Conservation (phyloP, 2,113 vertebrate genomes). For the Paratilapia polleni region DNA sequence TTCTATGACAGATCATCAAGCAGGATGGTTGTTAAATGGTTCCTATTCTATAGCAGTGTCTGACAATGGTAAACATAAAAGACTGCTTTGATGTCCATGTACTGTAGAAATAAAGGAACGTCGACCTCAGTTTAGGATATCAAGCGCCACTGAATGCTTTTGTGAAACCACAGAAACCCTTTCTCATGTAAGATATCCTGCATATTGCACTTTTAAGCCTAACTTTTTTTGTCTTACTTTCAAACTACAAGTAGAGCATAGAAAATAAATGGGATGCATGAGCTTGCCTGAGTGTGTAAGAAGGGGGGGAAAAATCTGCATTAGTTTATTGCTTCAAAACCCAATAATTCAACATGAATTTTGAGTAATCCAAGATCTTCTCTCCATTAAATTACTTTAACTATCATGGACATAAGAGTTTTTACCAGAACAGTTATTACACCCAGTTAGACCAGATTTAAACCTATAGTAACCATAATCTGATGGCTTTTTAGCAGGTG, state of each 20-base stretch:
- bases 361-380: background rate
- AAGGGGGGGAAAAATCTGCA: background rate
- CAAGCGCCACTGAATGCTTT: background rate
- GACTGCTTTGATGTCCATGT: background rate
- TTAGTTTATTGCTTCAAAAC: background rate
- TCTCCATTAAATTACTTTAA: background rate
- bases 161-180: constrained; percentile 5
- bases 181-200: background rate
- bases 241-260: too few species aligned
- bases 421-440: background rate
- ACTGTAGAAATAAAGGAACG: background rate
- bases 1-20: background rate
- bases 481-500: constrained; percentile 67
- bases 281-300: background rate
- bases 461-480: constrained; percentile 49
- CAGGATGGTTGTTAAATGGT: background rate
- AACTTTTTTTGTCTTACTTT: too few species aligned
- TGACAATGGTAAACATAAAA: background rate
- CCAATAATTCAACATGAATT: background rate
- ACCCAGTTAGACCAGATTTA: background rate
- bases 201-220: background rate
- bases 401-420: background rate
- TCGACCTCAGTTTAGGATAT: background rate
- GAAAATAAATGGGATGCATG: background rate
- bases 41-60: background rate